Percentiles rank a stretch among this genome's conserved stretches.
Evolutionary conservation across 2,888 invertebrate genomes (phyloP).

Genomic region (Drepana falcataria): DNA sequence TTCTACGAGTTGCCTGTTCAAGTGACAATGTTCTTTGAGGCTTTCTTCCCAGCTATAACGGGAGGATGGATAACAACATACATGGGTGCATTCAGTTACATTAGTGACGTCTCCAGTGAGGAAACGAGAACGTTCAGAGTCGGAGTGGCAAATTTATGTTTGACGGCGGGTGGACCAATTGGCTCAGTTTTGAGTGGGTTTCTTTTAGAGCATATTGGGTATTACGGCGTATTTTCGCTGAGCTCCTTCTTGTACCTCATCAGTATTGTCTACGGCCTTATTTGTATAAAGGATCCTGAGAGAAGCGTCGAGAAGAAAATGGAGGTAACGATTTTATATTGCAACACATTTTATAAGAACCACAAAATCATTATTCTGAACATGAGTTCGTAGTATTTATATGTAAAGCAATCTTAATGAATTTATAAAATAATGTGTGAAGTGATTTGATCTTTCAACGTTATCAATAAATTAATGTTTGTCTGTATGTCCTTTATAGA

Average conservation of each 20-base stretch:
- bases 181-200: constrained; percentile 64
- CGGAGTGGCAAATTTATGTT: constrained; percentile 71
- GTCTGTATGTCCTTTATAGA: no score
- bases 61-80: constrained; percentile 77
- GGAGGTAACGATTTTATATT: constrained; percentile 27
- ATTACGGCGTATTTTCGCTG: constrained; percentile 71
- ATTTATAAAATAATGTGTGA: no score
- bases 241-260: constrained; percentile 57
- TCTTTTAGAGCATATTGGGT: constrained; percentile 60
- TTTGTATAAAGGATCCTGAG: constrained; percentile 58
- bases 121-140: constrained; percentile 79
- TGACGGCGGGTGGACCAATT: constrained; percentile 61
- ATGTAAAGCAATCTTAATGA: no score
- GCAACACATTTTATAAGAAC: not conserved
- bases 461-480: no score
- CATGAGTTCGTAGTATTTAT: no score
- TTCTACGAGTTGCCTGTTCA: constrained; percentile 76
- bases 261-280: constrained; percentile 63
- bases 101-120: constrained; percentile 76
- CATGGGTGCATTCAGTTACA: constrained; percentile 79
- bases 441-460: no score
- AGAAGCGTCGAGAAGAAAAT: constrained; percentile 28
- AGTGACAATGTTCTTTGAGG: constrained; percentile 71
- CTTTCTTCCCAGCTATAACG: constrained; percentile 71
- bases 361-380: no score